Conservation (phyloP, 2,888 invertebrate genomes). For the Eulithis prunata region DNA sequence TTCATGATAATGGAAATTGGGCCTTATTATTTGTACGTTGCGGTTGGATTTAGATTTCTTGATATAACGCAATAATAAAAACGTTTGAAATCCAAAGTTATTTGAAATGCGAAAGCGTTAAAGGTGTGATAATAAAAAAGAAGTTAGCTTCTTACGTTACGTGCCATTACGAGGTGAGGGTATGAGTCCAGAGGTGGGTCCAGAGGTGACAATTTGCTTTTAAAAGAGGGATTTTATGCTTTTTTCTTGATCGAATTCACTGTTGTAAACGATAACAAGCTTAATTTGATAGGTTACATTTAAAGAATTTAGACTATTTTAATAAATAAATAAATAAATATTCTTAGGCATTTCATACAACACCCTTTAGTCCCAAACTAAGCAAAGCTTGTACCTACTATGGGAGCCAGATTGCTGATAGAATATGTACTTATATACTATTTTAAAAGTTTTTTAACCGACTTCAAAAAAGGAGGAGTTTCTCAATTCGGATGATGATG, state of each 20-base stretch:
- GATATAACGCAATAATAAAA: slow-evolving; percentile 64
- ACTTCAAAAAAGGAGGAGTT: too few species aligned
- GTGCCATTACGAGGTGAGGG: slow-evolving; percentile 71
- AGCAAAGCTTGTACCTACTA: too few species aligned
- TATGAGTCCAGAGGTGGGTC: slow-evolving; percentile 64
- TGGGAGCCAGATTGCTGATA: too few species aligned
- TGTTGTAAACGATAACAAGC: slow-evolving; percentile 8
- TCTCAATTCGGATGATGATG: too few species aligned
- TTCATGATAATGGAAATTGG: slow-evolving; percentile 45
- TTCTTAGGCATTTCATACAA: too few species aligned
- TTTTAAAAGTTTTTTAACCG: too few species aligned
- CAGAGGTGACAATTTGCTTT: slow-evolving; percentile 61
- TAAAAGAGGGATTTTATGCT: slow-evolving; percentile 48
- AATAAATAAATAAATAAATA: too few species aligned
- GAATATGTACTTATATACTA: too few species aligned
- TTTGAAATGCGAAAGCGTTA: slow-evolving; percentile 75
- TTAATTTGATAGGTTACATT: background rate
- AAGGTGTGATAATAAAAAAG: slow-evolving; percentile 82
- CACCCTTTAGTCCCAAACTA: too few species aligned
- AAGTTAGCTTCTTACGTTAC: slow-evolving; percentile 81
- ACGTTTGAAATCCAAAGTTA: slow-evolving; percentile 78
- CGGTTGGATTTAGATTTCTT: slow-evolving; percentile 41
- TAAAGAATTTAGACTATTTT: background rate
- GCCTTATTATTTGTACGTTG: slow-evolving; percentile 22
- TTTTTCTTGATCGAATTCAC: slow-evolving; percentile 35